phyloP scores from a whole-genome alignment of 2,888 invertebrate genomes.

The Geotrupes spiniger region DNA sequence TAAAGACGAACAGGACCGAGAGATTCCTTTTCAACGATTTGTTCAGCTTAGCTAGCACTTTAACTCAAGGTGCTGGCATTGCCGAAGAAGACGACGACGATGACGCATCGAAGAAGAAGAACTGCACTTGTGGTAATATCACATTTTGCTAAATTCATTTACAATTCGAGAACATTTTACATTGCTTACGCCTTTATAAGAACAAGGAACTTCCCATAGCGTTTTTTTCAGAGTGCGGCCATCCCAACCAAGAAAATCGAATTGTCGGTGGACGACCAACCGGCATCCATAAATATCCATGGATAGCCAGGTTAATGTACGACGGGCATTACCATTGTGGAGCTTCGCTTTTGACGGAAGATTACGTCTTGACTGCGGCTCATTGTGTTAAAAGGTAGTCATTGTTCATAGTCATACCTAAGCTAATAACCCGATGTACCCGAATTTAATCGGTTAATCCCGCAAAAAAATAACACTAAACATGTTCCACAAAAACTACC shows the following conservation, averaged over 20 bases:
- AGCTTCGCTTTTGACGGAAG: slow-evolving; percentile 76
- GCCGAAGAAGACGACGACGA: slow-evolving; percentile 58
- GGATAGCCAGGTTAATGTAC: slow-evolving; percentile 83
- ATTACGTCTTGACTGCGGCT: slow-evolving; percentile 83
- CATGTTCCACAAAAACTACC: no score
- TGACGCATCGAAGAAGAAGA: slow-evolving; percentile 57
- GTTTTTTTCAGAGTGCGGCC: slow-evolving; percentile 69
- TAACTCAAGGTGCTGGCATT: slow-evolving; percentile 54
- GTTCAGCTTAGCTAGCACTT: slow-evolving; percentile 59
- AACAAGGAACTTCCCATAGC: slow-evolving; percentile 5
- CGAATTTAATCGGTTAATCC: no score
- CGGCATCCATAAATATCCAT: slow-evolving; percentile 79
- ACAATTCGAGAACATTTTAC: not conserved
- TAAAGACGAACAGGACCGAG: slow-evolving; percentile 54
- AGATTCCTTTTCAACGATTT: slow-evolving; percentile 72
- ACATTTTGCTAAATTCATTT: slow-evolving; percentile 34
- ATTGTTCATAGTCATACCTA: no score
- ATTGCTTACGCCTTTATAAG: not conserved
- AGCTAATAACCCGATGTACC: no score
- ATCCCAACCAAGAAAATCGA: slow-evolving; percentile 80
- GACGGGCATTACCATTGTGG: slow-evolving; percentile 89
- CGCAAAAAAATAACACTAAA: no score
- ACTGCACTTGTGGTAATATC: slow-evolving; percentile 70
- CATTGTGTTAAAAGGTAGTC: slow-evolving; percentile 83
- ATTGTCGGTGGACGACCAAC: slow-evolving; percentile 84